Conservation (phyloP, 1,140 invertebrate species). For the Drosophila punjabiensis region DNA sequence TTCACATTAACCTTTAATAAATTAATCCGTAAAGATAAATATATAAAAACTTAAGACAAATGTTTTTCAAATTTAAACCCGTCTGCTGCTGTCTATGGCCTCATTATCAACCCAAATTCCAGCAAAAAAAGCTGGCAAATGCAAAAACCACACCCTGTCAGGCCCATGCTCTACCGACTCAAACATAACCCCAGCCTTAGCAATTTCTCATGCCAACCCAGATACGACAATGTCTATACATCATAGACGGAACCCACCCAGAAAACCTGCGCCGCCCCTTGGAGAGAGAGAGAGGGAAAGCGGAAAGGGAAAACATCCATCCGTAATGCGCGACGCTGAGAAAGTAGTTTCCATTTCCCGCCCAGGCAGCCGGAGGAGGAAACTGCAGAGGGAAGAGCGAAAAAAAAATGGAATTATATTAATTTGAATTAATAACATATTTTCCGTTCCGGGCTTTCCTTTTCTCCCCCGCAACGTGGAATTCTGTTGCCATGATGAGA, state of each 20-base stretch:
- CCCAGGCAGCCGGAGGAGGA: conserved; percentile 14
- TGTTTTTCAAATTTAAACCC: conserved; percentile 32
- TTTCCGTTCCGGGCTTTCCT: conserved; percentile 61
- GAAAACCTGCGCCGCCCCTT: neutral
- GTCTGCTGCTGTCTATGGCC: conserved; percentile 27
- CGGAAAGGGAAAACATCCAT: conserved; percentile 62
- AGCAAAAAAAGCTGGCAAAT: conserved; percentile 18
- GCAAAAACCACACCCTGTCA: conserved; percentile 44
- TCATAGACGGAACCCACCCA: conserved; percentile 38
- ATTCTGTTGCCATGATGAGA: conserved; percentile 59
- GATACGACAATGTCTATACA: conserved; percentile 64
- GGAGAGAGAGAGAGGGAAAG: neutral
- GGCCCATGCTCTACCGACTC: conserved; percentile 11
- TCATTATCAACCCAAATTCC: conserved; percentile 49
- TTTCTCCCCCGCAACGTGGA: conserved; percentile 20
- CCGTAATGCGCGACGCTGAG: conserved; percentile 56
- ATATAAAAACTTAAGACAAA: conserved; percentile 28
- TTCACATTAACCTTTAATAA: conserved; percentile 9
- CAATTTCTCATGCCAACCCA: conserved; percentile 49
- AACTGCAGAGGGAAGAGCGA: conserved; percentile 10
- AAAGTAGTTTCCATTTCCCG: conserved; percentile 76
- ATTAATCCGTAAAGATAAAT: conserved; percentile 2
- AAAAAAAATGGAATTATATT: conserved; percentile 79
- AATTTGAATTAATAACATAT: conserved; percentile 84
- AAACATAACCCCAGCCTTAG: conserved; percentile 8